A percentile compares a stretch with the other conserved stretches of the same genome.
phyloP scores from a whole-genome alignment of 2,888 invertebrate species.

The Eristalinus aeneus region DNA sequence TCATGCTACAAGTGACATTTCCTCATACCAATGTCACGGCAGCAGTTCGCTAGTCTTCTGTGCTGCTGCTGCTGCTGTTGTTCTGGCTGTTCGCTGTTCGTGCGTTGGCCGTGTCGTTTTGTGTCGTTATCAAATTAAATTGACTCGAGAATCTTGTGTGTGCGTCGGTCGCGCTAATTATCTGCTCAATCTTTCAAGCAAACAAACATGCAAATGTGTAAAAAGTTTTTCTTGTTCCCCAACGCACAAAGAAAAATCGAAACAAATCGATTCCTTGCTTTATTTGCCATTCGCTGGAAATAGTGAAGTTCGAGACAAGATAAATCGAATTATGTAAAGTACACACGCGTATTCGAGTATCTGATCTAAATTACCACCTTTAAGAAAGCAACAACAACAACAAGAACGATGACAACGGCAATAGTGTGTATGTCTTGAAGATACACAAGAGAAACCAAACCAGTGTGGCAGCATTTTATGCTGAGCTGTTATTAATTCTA shows the following conservation, averaged over 20 bases:
- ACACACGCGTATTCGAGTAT: slow-evolving; percentile 59
- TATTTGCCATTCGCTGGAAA: not conserved
- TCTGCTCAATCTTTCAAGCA: not conserved
- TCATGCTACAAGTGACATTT: slow-evolving; percentile 41
- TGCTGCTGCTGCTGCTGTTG: not conserved
- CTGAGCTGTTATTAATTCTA: slow-evolving; percentile 64
- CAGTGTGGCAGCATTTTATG: slow-evolving; percentile 67
- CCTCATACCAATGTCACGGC: slow-evolving; percentile 27
- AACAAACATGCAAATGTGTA: slow-evolving; percentile 12
- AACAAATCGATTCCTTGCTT: slow-evolving; percentile 26
- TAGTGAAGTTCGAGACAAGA: not conserved
- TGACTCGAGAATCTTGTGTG: not conserved
- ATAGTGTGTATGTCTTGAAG: not conserved
- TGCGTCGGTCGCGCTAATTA: slow-evolving; percentile 18
- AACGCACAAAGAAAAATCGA: slow-evolving; percentile 20
- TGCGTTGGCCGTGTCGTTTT: not conserved
- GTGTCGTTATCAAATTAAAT: slow-evolving; percentile 16
- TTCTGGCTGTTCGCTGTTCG: not conserved
- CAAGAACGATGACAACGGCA: not conserved
- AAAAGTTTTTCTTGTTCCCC: not conserved
- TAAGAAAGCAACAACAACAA: slow-evolving; percentile 11
- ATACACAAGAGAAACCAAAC: slow-evolving; percentile 53
- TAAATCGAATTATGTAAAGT: slow-evolving; percentile 57
- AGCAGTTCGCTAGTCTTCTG: not conserved
- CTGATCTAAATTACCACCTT: slow-evolving; percentile 62